Evolutionary conservation across 2,888 invertebrate genomes (phyloP), one percentile per base, ranked within the genome.

Genomic region (Diaperis boleti): DNA sequence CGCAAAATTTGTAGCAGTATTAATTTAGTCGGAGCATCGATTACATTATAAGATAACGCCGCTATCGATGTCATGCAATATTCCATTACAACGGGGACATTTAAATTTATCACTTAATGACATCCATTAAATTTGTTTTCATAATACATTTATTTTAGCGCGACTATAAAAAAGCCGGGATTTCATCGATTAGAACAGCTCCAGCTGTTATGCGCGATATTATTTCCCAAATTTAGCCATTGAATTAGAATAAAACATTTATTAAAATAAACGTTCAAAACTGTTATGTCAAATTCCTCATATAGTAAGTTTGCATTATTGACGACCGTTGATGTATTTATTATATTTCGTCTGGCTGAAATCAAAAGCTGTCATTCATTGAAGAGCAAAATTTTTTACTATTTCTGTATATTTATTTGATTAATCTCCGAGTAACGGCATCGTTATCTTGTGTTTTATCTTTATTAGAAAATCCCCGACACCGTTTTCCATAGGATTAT

Each of bases 401-500:
- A 17, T 49, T 39, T 22, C 14, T 45, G 18, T 13, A 13, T 52
- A 52, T 52, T 52, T 52, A 39, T 52, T 35, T 52, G 52, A 52
- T 39, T 35, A 26, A 52, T 55, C 18, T 33, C 33, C 10, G 33
- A 44, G 35, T 22, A 39, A 55, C 33, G 44, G 33, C 33, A 33
- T 33, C 33, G 55, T 39, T 55, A 55, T 39, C 52, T 37, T 35
- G 26, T 55, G 41, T 55, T 55, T 55, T 41, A 55, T 55, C 55
- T 42, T 55, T 42, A 55, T 42, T 55, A 41, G 42, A 55, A 60
- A 47, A 39, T 44, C 35, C 18, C 44, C 52, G 37, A 33, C 59
- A 54, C 59, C 56, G 55, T 59, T 64, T 54, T 56, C 64, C 45
- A 13, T 59, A 65, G 57, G 63, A 69, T 65, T 66, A 66, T 69